A percentile compares a stretch with the other conserved stretches of the same genome.
Conservation (phyloP, 2,888 invertebrate species). For the Sinopyrophorus schimmeli region DNA sequence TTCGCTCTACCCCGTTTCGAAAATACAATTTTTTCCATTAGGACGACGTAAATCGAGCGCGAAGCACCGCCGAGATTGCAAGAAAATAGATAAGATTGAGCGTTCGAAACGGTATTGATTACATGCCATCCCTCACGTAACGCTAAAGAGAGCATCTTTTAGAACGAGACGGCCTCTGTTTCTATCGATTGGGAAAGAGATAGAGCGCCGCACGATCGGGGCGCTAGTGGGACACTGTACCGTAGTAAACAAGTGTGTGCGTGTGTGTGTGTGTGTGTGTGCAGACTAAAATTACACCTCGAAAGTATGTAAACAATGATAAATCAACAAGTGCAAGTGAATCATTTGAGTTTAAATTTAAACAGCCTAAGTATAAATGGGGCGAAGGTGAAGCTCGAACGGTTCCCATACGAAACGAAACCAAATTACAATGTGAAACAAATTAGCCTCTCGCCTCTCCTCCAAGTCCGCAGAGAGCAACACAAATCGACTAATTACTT, state of each 20-base stretch:
- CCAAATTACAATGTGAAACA: conserved; percentile 26
- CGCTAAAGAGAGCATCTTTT: neutral
- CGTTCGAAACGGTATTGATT: conserved; percentile 24
- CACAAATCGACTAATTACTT: conserved; percentile 10
- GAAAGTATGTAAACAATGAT: conserved; percentile 22
- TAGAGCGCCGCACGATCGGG: neutral
- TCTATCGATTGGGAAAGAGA: conserved; percentile 23
- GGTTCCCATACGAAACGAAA: conserved; percentile 20
- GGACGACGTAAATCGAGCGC: too few species aligned
- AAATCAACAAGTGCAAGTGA: conserved; percentile 14
- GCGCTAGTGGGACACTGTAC: neutral
- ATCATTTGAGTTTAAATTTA: conserved; percentile 11
- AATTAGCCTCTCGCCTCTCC: conserved; percentile 10
- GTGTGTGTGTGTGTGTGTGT: conserved; percentile 5
- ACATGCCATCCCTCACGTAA: conserved; percentile 9
- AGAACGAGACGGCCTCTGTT: conserved; percentile 14
- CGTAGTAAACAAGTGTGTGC: conserved; percentile 1
- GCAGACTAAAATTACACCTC: conserved; percentile 8
- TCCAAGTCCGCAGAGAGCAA: neutral
- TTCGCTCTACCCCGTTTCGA: too few species aligned
- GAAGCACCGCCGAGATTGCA: too few species aligned
- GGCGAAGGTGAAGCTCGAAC: conserved; percentile 19
- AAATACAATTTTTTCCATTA: too few species aligned
- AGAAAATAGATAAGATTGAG: conserved; percentile 12
- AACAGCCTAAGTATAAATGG: conserved; percentile 24